Evolutionary conservation across 2,113 vertebrate species (phyloP).

Genomic region (Oryzias javanicus): DNA sequence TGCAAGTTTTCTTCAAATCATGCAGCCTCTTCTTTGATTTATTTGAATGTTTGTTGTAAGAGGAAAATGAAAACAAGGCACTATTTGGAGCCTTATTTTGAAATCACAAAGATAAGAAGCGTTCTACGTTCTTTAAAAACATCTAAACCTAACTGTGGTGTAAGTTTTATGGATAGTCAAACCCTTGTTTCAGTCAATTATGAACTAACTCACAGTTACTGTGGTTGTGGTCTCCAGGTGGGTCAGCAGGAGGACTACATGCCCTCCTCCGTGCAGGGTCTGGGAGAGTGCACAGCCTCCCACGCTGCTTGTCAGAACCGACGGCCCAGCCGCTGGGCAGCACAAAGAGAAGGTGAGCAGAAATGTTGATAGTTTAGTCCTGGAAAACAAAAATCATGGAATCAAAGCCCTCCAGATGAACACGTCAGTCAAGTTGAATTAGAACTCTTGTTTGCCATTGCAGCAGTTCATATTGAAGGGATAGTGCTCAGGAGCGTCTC

Average conservation of each 20-base stretch:
- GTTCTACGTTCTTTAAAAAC: no score
- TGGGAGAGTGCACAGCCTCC: constrained; percentile 41
- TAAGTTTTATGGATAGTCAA: no score
- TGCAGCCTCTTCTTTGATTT: no score
- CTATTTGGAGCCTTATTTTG: no score
- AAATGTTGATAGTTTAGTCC: background rate
- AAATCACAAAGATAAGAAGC: no score
- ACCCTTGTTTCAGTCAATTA: no score
- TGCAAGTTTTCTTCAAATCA: no score
- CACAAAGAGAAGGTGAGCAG: constrained; percentile 54
- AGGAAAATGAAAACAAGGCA: no score
- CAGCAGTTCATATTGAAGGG: constrained; percentile 92
- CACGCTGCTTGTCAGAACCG: constrained; percentile 47
- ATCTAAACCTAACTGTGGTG: no score
- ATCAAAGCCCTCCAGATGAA: no score
- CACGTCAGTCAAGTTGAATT: background rate
- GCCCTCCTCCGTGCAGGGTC: constrained; percentile 6
- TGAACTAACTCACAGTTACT: background rate
- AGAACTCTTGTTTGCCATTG: constrained; percentile 3
- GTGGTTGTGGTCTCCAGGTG: constrained; percentile 29
- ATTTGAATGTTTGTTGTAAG: no score
- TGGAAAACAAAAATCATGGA: no score
- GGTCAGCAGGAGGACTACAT: constrained; percentile 41
- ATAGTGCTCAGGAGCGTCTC: constrained; percentile 87
- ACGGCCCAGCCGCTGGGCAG: constrained; percentile 28